These are phyloP conservation scores for Chloromyia formosa DNA, from an alignment of 2,888 invertebrate genomes.

Conservation along the genomic window DNA sequence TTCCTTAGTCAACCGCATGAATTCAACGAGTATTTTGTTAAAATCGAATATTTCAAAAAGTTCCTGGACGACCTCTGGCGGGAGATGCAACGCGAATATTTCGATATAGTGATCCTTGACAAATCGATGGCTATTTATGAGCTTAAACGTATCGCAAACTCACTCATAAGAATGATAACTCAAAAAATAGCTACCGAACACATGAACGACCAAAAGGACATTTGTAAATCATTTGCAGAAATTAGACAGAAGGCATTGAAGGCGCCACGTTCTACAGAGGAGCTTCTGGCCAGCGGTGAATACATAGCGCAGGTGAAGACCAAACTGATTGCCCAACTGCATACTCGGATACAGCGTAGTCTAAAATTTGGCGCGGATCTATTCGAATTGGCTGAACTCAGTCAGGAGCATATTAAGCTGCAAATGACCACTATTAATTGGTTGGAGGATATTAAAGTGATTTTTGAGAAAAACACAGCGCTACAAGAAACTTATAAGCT, in stretches of 20 bases:
- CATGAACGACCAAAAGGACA: constrained; percentile 72
- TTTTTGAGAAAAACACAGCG: constrained; percentile 82
- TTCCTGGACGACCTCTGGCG: constrained; percentile 71
- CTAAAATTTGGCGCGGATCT: constrained; percentile 72
- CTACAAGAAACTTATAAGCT: constrained; percentile 83
- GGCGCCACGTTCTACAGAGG: constrained; percentile 80
- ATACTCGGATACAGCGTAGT: constrained; percentile 74
- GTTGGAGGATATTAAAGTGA: constrained; percentile 80
- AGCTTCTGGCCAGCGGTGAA: constrained; percentile 81
- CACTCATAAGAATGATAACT: constrained; percentile 71
- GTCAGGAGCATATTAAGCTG: constrained; percentile 77
- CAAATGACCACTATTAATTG: constrained; percentile 87
- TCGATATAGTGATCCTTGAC: constrained; percentile 71
- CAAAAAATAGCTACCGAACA: constrained; percentile 71
- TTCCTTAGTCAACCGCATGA: constrained; percentile 67
- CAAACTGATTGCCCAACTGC: constrained; percentile 73
- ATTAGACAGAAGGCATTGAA: constrained; percentile 75
- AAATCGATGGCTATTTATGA: constrained; percentile 72
- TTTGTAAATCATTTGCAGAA: constrained; percentile 76
- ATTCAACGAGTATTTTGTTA: constrained; percentile 70
- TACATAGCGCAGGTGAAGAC: constrained; percentile 84
- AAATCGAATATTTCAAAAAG: constrained; percentile 70
- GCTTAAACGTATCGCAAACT: constrained; percentile 68
- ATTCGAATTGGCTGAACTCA: constrained; percentile 79
- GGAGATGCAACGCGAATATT: constrained; percentile 74